phyloP scores from a whole-genome alignment of 2,113 vertebrate genomes.

The Phocoena phocoena region DNA sequence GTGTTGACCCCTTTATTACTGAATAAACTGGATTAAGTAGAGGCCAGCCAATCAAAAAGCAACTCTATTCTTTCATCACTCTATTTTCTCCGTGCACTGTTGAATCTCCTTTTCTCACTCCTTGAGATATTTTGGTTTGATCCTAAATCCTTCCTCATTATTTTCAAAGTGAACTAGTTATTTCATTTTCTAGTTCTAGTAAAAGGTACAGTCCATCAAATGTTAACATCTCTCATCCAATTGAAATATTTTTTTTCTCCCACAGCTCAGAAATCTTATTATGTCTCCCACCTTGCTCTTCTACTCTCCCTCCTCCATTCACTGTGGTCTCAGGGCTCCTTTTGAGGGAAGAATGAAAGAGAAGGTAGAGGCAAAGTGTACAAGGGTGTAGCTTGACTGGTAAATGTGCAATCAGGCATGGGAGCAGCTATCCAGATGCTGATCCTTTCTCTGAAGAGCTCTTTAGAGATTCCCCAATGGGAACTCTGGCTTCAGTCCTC shows the following conservation, averaged over 20 bases:
- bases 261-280: neutral
- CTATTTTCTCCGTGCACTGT: neutral
- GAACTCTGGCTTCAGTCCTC: neutral
- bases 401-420: neutral
- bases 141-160: neutral
- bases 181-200: neutral
- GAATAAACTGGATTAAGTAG: neutral
- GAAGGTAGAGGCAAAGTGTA: neutral
- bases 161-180: slow-evolving; percentile 15
- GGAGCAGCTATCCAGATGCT: neutral
- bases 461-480: neutral
- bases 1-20: neutral
- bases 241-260: neutral
- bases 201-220: neutral
- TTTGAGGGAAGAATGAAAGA: neutral
- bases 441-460: neutral
- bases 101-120: neutral
- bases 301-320: neutral
- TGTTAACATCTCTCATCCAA: neutral
- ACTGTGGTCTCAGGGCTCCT: neutral
- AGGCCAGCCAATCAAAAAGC: neutral
- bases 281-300: neutral
- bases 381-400: neutral
- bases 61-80: neutral
- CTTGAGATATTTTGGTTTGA: neutral